Conservation (phyloP, 2,113 vertebrate genomes). For the Chaenocephalus aceratus region DNA sequence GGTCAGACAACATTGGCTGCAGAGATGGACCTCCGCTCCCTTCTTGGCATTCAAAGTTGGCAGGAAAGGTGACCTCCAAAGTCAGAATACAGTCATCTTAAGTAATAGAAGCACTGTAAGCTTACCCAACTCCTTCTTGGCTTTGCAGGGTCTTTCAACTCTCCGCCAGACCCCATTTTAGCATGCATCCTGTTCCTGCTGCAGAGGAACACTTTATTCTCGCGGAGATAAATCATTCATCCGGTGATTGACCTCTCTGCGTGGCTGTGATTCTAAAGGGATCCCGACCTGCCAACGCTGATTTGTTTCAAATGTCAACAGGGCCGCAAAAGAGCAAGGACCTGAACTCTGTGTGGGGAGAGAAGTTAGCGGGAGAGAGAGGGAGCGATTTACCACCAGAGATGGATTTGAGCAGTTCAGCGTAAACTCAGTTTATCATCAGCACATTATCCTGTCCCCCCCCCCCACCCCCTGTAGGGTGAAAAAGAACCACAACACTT, state of each 20-base stretch:
- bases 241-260: conserved; percentile 79
- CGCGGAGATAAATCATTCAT: conserved; percentile 66
- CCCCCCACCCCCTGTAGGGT: conserved; percentile 71
- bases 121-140: conserved; percentile 28
- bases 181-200: conserved; percentile 33
- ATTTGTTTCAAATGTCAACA: conserved; percentile 87
- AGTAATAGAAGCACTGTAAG: conserved; percentile 32
- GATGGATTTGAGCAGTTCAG: conserved; percentile 85
- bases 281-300: conserved; percentile 79
- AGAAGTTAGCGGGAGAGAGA: conserved; percentile 80
- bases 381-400: conserved; percentile 84
- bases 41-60: conserved; percentile 56
- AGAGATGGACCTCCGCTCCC: conserved; percentile 49
- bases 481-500: conserved; percentile 56
- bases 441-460: conserved; percentile 78
- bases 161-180: conserved; percentile 18
- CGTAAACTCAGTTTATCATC: conserved; percentile 88
- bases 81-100: conserved; percentile 25
- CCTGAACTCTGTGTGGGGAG: conserved; percentile 74
- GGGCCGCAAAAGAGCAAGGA: conserved; percentile 67
- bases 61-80: conserved; percentile 66
- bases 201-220: conserved; percentile 33
- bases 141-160: conserved; percentile 33
- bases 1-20: conserved; percentile 52
- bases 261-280: conserved; percentile 75